phyloP scores from a whole-genome alignment of 2,797 vertebrate species.

The Mormyrus hasselquistii region DNA sequence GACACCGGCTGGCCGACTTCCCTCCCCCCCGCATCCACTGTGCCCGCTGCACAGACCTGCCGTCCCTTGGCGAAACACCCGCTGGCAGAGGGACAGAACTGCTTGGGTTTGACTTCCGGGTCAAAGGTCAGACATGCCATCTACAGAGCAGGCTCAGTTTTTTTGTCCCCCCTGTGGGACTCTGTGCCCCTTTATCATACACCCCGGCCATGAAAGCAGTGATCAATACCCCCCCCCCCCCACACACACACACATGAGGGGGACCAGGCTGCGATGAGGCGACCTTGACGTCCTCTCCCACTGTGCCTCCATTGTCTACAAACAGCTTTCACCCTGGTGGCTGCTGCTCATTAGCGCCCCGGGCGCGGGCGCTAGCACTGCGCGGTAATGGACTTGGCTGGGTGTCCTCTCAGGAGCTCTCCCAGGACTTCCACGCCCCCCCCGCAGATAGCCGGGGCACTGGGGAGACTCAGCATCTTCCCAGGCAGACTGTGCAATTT shows the following conservation, averaged over 20 bases:
- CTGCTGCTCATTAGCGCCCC: neutral
- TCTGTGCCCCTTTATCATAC: neutral
- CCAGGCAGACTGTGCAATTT: constrained; percentile 69
- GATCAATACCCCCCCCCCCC: neutral
- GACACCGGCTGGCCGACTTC: constrained; percentile 62
- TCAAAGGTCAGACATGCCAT: constrained; percentile 29
- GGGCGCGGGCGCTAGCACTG: constrained; percentile 12
- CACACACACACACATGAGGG: neutral
- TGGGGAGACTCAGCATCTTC: constrained; percentile 58
- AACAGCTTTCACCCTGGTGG: constrained; percentile 42
- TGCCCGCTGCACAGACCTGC: constrained; percentile 44
- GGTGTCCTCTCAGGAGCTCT: constrained; percentile 54
- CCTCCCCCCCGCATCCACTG: constrained; percentile 47
- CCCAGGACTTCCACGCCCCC: constrained; percentile 19
- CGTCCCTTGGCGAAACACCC: constrained; percentile 55
- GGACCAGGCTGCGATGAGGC: constrained; percentile 30
- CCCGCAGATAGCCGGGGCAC: constrained; percentile 63
- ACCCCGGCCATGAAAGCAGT: constrained; percentile 19
- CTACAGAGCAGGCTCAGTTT: neutral
- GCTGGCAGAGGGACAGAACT: constrained; percentile 62
- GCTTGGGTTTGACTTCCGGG: neutral
- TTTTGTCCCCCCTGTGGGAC: neutral
- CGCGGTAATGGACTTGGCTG: constrained; percentile 41
- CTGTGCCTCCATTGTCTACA: constrained; percentile 27
- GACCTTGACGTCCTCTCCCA: neutral